phyloP scores from a whole-genome alignment of 2,113 vertebrate species.

The Catagonus wagneri region DNA sequence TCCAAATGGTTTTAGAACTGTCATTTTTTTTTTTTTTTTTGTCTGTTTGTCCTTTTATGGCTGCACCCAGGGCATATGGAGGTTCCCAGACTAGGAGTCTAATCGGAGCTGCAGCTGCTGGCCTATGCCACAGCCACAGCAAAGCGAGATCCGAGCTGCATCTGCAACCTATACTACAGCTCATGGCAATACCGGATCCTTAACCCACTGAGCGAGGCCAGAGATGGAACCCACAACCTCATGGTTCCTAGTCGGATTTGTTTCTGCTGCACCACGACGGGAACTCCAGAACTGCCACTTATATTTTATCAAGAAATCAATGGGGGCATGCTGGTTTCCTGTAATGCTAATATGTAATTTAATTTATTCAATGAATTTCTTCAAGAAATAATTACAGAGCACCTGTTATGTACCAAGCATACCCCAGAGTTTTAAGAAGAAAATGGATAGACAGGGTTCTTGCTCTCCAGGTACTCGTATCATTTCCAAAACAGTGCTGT shows the following conservation, averaged over 20 bases:
- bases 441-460: not conserved
- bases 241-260: too few species aligned
- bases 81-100: too few species aligned
- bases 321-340: not conserved
- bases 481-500: not conserved
- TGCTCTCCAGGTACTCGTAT: not conserved
- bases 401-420: not conserved
- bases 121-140: too few species aligned
- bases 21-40: not conserved
- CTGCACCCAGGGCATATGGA: too few species aligned
- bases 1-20: constrained; percentile 41
- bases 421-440: not conserved
- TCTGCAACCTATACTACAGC: too few species aligned
- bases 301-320: constrained; percentile 43
- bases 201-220: too few species aligned
- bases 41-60: too few species aligned
- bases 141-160: too few species aligned
- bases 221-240: too few species aligned
- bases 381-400: not conserved
- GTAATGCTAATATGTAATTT: not conserved
- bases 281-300: constrained; percentile 35
- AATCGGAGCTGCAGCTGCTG: too few species aligned
- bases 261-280: too few species aligned
- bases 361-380: constrained; percentile 7
- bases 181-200: too few species aligned